phyloP scores from a whole-genome alignment of 2,113 vertebrate genomes.

The Prunella fulvescens region DNA sequence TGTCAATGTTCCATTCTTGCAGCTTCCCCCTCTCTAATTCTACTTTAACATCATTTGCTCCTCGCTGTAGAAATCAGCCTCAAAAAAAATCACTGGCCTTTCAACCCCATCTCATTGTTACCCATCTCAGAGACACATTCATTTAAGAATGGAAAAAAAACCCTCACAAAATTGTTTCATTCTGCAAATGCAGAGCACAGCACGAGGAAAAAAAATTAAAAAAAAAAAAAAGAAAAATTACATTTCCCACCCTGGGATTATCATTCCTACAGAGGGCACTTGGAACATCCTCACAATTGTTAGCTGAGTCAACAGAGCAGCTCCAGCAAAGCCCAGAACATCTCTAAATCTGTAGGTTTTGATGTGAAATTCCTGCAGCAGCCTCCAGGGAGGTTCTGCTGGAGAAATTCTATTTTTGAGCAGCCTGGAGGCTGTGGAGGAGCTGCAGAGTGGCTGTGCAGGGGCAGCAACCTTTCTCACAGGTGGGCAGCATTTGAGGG shows the following conservation, averaged over 20 bases:
- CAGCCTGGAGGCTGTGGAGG: neutral
- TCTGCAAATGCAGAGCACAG: neutral
- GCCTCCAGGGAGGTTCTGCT: neutral
- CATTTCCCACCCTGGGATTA: neutral
- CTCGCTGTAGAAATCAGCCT: neutral
- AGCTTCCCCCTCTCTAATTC: neutral
- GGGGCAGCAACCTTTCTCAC: neutral
- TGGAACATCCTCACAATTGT: neutral
- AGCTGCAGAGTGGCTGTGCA: neutral
- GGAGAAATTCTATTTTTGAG: neutral
- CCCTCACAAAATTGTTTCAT: neutral
- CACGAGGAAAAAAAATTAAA: neutral
- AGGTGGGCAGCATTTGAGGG: neutral
- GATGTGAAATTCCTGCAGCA: neutral
- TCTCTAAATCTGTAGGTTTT: neutral
- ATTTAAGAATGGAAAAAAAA: neutral
- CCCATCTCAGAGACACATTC: neutral
- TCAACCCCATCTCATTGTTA: neutral
- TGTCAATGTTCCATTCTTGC: neutral
- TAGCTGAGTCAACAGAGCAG: constrained; percentile 42
- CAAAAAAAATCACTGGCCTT: neutral
- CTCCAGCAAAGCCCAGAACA: constrained; percentile 1
- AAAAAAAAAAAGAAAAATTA: neutral
- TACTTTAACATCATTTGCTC: neutral
- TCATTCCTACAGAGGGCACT: neutral